A percentile compares a stretch with the other conserved stretches of the same genome.
Conservation (phyloP, 2,797 vertebrate species). For the Adelosebastes latens region DNA sequence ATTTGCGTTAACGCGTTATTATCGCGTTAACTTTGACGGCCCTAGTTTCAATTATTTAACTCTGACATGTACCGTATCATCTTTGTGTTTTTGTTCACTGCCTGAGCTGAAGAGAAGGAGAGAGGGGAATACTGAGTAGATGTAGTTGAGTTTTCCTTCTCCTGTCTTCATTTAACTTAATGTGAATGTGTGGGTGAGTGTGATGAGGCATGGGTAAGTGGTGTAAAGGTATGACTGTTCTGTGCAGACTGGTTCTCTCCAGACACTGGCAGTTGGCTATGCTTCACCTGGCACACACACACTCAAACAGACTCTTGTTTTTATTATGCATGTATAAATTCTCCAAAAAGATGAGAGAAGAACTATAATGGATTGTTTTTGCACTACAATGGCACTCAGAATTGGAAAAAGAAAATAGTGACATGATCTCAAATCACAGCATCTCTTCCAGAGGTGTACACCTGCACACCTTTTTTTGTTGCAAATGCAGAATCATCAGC, state of each 20-base stretch:
- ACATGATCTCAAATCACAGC: neutral
- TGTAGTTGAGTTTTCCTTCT: neutral
- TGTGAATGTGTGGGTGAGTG: constrained; percentile 34
- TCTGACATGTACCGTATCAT: neutral
- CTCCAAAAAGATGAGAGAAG: neutral
- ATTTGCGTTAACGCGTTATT: too few relatives aligned
- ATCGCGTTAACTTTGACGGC: too few relatives aligned
- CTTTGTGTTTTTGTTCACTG: neutral
- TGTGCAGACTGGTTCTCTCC: constrained; percentile 54
- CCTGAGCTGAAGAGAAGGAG: neutral
- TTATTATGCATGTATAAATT: neutral
- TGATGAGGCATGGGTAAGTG: constrained; percentile 50
- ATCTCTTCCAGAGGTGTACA: neutral
- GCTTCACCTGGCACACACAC: constrained; percentile 32
- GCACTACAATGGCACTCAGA: neutral
- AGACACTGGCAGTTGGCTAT: constrained; percentile 27
- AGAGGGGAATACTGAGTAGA: neutral
- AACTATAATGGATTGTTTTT: neutral
- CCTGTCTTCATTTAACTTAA: constrained; percentile 20
- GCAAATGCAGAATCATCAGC: neutral
- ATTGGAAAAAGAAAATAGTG: neutral
- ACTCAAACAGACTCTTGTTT: neutral
- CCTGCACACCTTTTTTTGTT: neutral
- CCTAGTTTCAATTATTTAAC: neutral
- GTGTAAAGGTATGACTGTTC: constrained; percentile 64